A percentile compares a stretch with the other conserved stretches of the same genome.
phyloP scores from a whole-genome alignment of 2,888 invertebrate genomes.

The Latrodectus elegans region DNA sequence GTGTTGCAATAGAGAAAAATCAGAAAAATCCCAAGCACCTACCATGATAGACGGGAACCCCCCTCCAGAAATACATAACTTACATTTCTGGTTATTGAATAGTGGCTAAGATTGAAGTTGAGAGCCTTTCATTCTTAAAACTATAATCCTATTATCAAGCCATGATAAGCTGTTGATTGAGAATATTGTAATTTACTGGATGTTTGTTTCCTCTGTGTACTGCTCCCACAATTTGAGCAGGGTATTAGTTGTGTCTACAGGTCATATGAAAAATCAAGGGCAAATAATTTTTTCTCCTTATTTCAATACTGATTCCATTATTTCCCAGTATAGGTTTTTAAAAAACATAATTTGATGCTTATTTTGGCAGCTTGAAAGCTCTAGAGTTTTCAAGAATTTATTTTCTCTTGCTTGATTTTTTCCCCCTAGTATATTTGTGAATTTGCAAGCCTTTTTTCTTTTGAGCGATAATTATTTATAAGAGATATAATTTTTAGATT shows the following conservation, averaged over 20 bases:
- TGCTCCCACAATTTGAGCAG: neutral
- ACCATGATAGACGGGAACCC: no score
- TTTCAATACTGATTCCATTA: neutral
- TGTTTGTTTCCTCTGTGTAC: no score
- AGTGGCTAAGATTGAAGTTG: no score
- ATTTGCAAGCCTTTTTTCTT: neutral
- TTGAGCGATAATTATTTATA: neutral
- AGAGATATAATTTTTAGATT: neutral
- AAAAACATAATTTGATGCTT: neutral
- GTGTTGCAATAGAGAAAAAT: no score
- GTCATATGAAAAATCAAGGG: neutral
- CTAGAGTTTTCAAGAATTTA: neutral
- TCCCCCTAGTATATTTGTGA: neutral
- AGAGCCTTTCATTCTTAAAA: no score
- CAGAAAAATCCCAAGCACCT: no score
- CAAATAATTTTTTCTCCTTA: neutral
- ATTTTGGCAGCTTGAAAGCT: neutral
- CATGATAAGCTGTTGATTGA: no score
- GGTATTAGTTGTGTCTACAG: neutral
- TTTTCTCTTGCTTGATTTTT: neutral
- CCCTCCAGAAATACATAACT: no score
- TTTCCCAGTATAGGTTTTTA: neutral
- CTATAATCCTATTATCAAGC: no score
- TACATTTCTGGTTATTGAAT: no score
- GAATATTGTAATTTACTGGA: no score